Base-by-base conservation (phyloP, 1,140 invertebrate genomes). In the Dolichoris vasculosae region DNA sequence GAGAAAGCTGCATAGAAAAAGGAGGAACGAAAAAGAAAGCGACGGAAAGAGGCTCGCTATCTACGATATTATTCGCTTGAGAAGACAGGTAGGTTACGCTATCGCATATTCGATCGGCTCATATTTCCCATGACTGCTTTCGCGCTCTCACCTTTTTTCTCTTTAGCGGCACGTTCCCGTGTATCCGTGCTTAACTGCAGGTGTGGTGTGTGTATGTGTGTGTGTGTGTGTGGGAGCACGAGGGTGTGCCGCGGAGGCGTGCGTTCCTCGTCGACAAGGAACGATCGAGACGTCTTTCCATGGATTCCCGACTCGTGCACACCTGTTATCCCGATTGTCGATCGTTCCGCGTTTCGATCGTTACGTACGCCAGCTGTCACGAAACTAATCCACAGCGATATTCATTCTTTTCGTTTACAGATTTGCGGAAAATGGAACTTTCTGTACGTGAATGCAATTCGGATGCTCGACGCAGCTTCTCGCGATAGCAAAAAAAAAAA, bases 11-110 rank as follows among this genome's bases (percentile, higher is more conserved):
- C n/a, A 26, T 26, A 55, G 76, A 15, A 35, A 77, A 59, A 78
- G n/a, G 26, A 48, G 23, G 35, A n/a, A 0, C 11, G 0, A 6
- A 6, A 32, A 30, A 32, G 0, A 48, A 32, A 20, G 48, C 8
- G 67, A 79, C 2, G n/a, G 35, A n/a, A 30, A 63, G 35, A 13
- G 20, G 46, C 17, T n/a, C 2, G 55, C 11, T 51, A 87, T 83
- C 77, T 82, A 81, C 85, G 85, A 88, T 86, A 90, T 90, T 89
- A 89, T 87, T 88, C 89, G 89, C 90, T 86, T 88, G 87, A 87
- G 59, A 69, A 87, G 86, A 85, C 87, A 90, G 87, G 88, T 90
- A 85, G 89, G 89, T 90, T 90, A 88, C 86, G 86, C 87, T 86
- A 89, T 87, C 85, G 85, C 88, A 86, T 88, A 89, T 88, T 86